These are phyloP conservation scores for Diachrysia chrysitis DNA, from an alignment of 2,888 invertebrate species.

Conservation along the genomic window DNA sequence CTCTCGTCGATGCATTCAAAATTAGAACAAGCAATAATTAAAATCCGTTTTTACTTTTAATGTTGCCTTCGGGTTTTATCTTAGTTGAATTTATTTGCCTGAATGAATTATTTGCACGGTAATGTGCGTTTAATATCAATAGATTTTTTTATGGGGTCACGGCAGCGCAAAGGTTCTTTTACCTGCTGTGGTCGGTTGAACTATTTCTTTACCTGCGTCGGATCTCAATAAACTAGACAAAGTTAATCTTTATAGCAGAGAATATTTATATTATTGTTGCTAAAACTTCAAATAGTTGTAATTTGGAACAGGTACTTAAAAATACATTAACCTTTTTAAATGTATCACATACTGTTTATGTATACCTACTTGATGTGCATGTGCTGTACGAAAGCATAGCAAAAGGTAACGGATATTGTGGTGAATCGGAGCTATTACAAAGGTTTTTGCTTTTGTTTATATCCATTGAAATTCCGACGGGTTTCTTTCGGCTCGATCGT, in stretches of 20 bases:
- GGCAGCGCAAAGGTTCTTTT: slow-evolving; percentile 27
- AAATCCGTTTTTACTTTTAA: slow-evolving; percentile 14
- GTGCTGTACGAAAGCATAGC: slow-evolving; percentile 70
- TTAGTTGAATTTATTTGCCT: not conserved
- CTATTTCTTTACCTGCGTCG: slow-evolving; percentile 31
- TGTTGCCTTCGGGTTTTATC: not conserved
- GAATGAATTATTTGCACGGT: slow-evolving; percentile 3
- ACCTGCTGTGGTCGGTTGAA: slow-evolving; percentile 37
- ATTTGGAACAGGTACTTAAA: not conserved
- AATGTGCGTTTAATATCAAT: slow-evolving; percentile 10
- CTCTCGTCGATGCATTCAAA: slow-evolving; percentile 25
- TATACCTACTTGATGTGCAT: slow-evolving; percentile 59
- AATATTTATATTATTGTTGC: not conserved
- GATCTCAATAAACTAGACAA: not conserved
- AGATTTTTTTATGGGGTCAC: slow-evolving; percentile 23
- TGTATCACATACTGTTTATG: slow-evolving; percentile 11
- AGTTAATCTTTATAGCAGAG: not conserved
- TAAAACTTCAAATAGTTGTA: not conserved
- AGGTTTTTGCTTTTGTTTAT: slow-evolving; percentile 57
- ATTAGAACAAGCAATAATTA: slow-evolving; percentile 13
- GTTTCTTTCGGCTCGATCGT: slow-evolving; percentile 46
- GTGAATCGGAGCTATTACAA: slow-evolving; percentile 50
- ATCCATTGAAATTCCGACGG: slow-evolving; percentile 42
- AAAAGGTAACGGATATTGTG: slow-evolving; percentile 54
- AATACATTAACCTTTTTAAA: slow-evolving; percentile 22